Base-by-base conservation (phyloP, 2,797 vertebrate genomes). In the Scarus forsteni region DNA sequence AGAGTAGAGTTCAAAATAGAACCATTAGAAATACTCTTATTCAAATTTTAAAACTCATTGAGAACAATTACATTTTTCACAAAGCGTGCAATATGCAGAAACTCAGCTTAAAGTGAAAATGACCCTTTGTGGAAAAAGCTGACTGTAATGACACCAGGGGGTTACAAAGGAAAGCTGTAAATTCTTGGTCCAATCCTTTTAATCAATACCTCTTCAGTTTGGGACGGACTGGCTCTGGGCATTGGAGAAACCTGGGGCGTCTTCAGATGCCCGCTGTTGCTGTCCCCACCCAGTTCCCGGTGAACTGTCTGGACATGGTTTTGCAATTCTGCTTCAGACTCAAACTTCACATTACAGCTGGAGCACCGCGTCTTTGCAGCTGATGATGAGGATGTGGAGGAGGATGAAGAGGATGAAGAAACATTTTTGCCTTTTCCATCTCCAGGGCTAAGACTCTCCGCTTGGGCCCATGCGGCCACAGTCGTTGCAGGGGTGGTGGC, bases 291-390 rank as follows among this genome's bases (percentile, higher is more conserved):
- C 43, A 96, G 96, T 53, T 99, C 97, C 81, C 96, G 95, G 87
- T 99, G 98, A 81, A 98, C 94, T 16, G 96, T 95, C 92, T 97
- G 96, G 84, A 97, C 91, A 66, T 99, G 98, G 85, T 96, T 97
- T 92, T 98, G 98, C 86, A 99, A 93, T 93, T 99, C 98, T 10
- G 92, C 95, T 84, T 99, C 98, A 1, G 97, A 96, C 93, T 99
- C 98, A 87, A 99, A 99, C 92, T 99, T 99, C 83, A 99, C 98
- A 70, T 97, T 99, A 94, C 98, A 99, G 93, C 96, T 98, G 62
- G 97, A 96, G 90, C 98, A 99, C 73, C 98, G 94, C 5, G 96
- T 99, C 94, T 98, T 99, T 88, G 95, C 89, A 65, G 91, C 94
- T 15, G 95, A 94, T 2, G 88, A 89, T 19, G 94, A 94, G 43